Base-by-base conservation (phyloP, 2,888 invertebrate genomes). In the Acanthosoma haemorrhoidale region DNA sequence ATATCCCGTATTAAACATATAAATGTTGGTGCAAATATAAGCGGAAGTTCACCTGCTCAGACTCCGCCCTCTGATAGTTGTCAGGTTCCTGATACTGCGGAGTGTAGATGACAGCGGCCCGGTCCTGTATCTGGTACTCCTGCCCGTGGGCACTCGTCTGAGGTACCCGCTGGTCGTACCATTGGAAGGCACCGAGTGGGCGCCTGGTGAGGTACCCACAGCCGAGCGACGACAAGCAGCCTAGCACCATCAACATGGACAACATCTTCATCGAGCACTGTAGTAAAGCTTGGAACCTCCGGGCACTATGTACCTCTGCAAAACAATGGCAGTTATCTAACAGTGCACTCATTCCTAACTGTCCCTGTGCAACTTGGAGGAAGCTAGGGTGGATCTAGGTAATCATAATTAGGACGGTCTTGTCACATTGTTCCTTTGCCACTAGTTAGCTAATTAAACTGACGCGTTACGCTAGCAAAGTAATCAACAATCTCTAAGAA, bases 241-340 rank as follows among this genome's bases (percentile, higher is more conserved):
- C n/a, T 1, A 51, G 2, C 25, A 51, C 25, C 51, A 51, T n/a
- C 51, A 51, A 6, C 3, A 21, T 6, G 25, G 29, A 11, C 25
- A 25, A 51, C 51, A 51, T 51, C 25, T 25, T n/a, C 29, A n/a
- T 6, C 4, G 13, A n/a, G 29, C 18, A 51, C 51, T 51, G 51
- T n/a, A n/a, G 29, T n/a, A 25, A 51, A 25, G 25, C 5, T 2
- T 25, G 6, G 0, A 5, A 21, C n/a, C 1, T 25, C 2, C n/a
- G 13, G 6, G 51, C 51, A 5, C 51, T 51, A 51, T 51, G 51
- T 51, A 51, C 51, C 51, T 51, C 51, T 51, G 13, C n/a, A 13
- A 4, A 51, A 51, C 51, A 51, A 51, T 51, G n/a, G 25, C 51
- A 51, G 51, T 51, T 51, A 51, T 51, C 51, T 51, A 51, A 51